Evolutionary conservation across 2,113 vertebrate species (phyloP).

Genomic region (Coptodon bakossiorum): DNA sequence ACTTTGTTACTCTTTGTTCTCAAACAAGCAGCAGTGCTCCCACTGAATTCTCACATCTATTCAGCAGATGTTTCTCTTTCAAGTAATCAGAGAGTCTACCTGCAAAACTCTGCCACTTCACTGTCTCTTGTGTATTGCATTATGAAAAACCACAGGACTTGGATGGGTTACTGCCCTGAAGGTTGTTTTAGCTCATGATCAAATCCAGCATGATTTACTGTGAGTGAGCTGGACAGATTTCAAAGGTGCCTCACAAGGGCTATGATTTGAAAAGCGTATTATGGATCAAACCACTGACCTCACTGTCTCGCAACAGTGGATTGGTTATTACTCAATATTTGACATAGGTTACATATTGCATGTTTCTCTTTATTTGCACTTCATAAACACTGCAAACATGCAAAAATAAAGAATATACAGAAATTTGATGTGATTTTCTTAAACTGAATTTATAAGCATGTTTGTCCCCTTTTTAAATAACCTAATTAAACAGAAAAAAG

Average conservation of each 20-base stretch:
- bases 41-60: neutral
- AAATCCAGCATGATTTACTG: neutral
- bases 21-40: neutral
- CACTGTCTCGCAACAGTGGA: neutral
- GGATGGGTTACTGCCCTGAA: neutral
- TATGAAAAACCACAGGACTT: neutral
- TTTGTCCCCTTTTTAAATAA: neutral
- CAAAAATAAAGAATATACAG: neutral
- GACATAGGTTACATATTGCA: neutral
- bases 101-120: neutral
- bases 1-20: slow-evolving; percentile 37
- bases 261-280: neutral
- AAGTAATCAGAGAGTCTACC: slow-evolving; percentile 5
- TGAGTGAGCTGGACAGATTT: neutral
- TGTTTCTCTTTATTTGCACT: neutral
- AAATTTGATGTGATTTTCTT: neutral
- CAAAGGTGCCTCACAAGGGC: neutral
- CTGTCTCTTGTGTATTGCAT: neutral
- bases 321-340: neutral
- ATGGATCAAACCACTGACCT: neutral
- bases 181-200: neutral
- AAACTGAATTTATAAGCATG: neutral
- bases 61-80: slow-evolving; percentile 40
- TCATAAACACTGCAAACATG: neutral
- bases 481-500: neutral